Evolutionary conservation across 2,797 vertebrate genomes (phyloP), one percentile per base, ranked within the genome.

Genomic region (Tauraco hartlaubi): DNA sequence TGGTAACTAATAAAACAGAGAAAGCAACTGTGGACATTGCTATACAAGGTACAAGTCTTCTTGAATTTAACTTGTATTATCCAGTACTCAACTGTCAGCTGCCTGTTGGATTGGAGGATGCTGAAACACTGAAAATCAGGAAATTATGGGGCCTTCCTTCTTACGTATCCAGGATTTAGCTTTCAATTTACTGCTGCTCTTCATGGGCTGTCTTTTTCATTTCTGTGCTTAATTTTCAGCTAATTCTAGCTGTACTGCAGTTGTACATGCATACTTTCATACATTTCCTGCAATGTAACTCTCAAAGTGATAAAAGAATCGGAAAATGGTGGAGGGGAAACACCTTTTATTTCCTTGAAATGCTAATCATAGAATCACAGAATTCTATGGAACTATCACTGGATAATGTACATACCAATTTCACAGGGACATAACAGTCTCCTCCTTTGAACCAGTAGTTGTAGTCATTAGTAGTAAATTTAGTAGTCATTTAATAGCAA

Each of bases 11-110:
- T 23, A 90, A 91, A 95, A 95, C 69, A 39, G 85, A 97, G 48
- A 56, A 44, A 17, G 88, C 58, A 88, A 17, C 80, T 4, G 20
- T 96, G 66, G 44, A 91, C 54, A 25, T 97, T 68, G 23, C 72
- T 75, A 11, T 97, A 94, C 89, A 92, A 97, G 96, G 97, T 97
- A 96, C 48, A 54, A 52, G 6, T 44, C 68, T 78, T 11, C 51
- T 54, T 85, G 55, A 85, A 31, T 91, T 84, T 66, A 54, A 29
- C 6, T 39, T 85, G 2, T 31, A 5, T 56, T 37, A 49, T 52
- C 23, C 48, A 25, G 8, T 77, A 28, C 48, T 20, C 41, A 31
- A 9, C 3, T 37, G 68, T 14, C 26, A 76, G 51, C 23, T 69
- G 41, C 11, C 22, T 80, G 20, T 87, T 78, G 18, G 33, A 5